Conservation (phyloP, 1,140 invertebrate species). For the Hypothenemus hampei region DNA sequence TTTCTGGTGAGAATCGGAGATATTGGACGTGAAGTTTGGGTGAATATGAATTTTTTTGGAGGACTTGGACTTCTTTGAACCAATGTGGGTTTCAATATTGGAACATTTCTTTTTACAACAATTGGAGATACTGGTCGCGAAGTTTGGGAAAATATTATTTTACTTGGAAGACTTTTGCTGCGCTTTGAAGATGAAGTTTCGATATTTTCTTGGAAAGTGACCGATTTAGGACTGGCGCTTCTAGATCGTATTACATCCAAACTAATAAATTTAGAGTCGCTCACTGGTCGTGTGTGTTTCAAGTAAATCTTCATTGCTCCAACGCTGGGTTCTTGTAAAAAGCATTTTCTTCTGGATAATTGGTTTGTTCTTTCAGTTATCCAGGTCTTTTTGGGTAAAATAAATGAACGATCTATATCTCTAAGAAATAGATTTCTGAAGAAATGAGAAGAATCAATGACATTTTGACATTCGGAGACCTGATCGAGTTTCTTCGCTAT, state of each 20-base stretch:
- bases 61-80: conserved; percentile 48
- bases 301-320: conserved; percentile 59
- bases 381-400: conserved; percentile 46
- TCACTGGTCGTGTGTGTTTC: conserved; percentile 62
- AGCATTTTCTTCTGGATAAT: conserved; percentile 51
- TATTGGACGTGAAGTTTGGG: conserved; percentile 32
- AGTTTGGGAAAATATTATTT: conserved; percentile 34
- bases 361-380: conserved; percentile 60
- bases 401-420: conserved; percentile 43
- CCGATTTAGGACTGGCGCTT: conserved; percentile 38
- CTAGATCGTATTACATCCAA: conserved; percentile 51
- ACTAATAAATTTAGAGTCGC: conserved; percentile 63
- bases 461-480: no score
- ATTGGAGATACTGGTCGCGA: conserved; percentile 34
- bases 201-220: conserved; percentile 36
- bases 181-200: conserved; percentile 33
- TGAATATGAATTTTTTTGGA: conserved; percentile 27
- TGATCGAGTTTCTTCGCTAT: conserved; percentile 34
- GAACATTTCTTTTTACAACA: conserved; percentile 30
- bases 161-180: conserved; percentile 47
- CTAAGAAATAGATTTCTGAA: conserved; percentile 66
- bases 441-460: conserved; percentile 57
- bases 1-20: conserved; percentile 35
- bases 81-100: no score
- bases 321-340: conserved; percentile 52